These are phyloP conservation scores for Cuculus canorus DNA, from an alignment of 2,797 vertebrate species.

Conservation along the genomic window DNA sequence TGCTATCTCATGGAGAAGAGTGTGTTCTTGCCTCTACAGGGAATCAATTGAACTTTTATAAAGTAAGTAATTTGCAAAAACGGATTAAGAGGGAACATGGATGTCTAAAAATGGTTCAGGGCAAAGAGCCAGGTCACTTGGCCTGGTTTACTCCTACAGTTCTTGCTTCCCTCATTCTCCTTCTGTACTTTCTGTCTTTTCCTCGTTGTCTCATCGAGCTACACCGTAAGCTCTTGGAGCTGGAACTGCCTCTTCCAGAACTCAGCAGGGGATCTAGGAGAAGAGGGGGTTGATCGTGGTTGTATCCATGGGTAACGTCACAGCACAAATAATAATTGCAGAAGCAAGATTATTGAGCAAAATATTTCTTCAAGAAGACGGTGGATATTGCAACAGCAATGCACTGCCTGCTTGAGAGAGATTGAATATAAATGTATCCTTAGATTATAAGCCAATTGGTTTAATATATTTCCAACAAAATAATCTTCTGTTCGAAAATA, in stretches of 20 bases:
- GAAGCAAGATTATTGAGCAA: background rate
- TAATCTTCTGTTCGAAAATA: background rate
- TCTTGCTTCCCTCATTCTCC: background rate
- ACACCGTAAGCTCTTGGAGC: background rate
- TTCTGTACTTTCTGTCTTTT: background rate
- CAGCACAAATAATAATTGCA: background rate
- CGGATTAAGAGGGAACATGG: background rate
- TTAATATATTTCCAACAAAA: conserved; percentile 18
- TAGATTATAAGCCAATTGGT: background rate
- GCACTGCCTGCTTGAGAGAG: background rate
- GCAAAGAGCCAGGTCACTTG: background rate
- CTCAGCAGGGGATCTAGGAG: background rate
- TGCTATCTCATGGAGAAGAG: background rate
- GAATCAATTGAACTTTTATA: background rate
- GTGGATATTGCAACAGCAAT: background rate
- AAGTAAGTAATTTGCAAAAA: background rate
- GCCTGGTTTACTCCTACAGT: background rate
- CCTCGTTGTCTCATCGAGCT: background rate
- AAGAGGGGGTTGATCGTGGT: background rate
- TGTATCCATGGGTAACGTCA: background rate
- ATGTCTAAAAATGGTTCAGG: background rate
- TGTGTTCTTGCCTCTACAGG: background rate
- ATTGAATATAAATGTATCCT: background rate
- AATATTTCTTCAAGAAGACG: background rate
- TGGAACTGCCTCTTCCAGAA: background rate